Conservation (phyloP, 2,113 vertebrate species). For the Orthonyx spaldingii region DNA sequence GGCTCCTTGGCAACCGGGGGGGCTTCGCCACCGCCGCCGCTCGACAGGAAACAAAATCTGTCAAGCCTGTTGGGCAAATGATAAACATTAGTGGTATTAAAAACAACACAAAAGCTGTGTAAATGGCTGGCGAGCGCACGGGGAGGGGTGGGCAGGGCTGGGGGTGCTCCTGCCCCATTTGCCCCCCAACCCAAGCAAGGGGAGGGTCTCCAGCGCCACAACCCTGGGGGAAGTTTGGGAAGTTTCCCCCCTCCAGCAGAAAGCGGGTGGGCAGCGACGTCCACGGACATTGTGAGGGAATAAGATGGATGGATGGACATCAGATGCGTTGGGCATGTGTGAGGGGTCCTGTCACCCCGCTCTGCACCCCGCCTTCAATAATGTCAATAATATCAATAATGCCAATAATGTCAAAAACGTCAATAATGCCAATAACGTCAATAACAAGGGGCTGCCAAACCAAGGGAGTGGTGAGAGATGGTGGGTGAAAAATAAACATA, state of each 20-base stretch:
- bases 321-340: accelerated
- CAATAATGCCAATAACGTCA: background rate
- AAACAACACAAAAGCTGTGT: conserved; percentile 61
- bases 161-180: background rate
- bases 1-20: conserved; percentile 96
- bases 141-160: background rate
- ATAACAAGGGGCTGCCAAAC: background rate
- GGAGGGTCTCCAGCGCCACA: background rate
- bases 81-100: conserved; percentile 82
- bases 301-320: accelerated
- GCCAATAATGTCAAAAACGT: background rate
- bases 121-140: conserved; percentile 42
- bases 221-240: conserved; percentile 25
- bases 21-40: conserved; percentile 86
- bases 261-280: background rate
- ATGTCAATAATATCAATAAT: background rate
- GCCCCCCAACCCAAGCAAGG: background rate
- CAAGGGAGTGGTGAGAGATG: background rate
- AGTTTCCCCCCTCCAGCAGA: conserved; percentile 7
- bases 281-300: background rate
- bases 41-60: conserved; percentile 85
- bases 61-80: conserved; percentile 84
- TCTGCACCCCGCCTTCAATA: background rate
- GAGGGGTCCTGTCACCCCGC: background rate
- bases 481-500: background rate